Evolutionary conservation across 23 tunicate genomes (phyloP), one percentile per base, ranked within the genome.

Genomic region (Corella eumyota): DNA sequence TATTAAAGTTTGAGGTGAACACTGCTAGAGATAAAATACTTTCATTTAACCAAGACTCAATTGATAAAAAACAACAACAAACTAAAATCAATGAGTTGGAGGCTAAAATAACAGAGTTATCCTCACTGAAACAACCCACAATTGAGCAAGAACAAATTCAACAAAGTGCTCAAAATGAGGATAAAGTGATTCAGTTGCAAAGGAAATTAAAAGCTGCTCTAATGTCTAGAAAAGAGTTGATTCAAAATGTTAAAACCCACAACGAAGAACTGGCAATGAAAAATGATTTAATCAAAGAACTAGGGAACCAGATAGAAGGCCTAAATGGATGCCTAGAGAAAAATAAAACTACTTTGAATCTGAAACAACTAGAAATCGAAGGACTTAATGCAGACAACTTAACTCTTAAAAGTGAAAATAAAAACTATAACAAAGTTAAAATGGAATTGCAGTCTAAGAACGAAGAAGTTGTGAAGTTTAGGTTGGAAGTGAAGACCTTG

Each of bases 181-280:
- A 74, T 36, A 83, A 67, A 44, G 24, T 75, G 21, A 44, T 15
- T 6, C 76, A 61, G 34, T 47, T 85, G 56, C 94, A 85, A 57
- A 45, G 94, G 44, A 85, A 76, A 38, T 35, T 85, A 0, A 85
- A 85, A 64, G 94, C 94, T 1, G 94, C 94, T 57, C 68, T 85
- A 24, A 49, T 85, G 36, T 85, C 94, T 0, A 56, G 94, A 47
- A 85, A 85, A 57, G 94, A 85, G 37, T 44, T 85, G 30, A 64
- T 85, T 27, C 23, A 64, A 0, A 59, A 58, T 15, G 57, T 66
- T 5, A 72, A 85, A 40, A 37, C 70, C 63, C 36, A 59, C 35
- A 65, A 73, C 6, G 74, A 72, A 65, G 66, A 58, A 9, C n/a
- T 67, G 40, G 17, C 52, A 17, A 17, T 26, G 25, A 25, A 57